Evolutionary conservation across 2,888 invertebrate species (phyloP).

Genomic region (Leptopterna dolabrata): DNA sequence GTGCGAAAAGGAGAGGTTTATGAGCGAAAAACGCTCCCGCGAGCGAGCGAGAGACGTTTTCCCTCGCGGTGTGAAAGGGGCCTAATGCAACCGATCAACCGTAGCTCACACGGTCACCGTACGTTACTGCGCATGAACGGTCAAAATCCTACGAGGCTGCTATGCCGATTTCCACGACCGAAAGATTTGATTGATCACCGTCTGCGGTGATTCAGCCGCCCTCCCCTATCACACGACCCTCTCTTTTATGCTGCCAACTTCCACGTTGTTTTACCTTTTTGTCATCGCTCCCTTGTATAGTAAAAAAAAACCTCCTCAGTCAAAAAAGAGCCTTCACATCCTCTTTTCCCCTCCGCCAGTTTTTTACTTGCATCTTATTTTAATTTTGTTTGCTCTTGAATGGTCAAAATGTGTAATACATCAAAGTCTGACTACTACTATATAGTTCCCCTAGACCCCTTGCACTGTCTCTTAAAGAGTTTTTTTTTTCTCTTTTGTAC

Average conservation of each 20-base stretch:
- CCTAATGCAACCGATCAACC: not conserved
- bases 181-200: slow-evolving; percentile 52
- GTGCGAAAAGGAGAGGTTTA: no score
- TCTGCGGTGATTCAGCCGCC: slow-evolving; percentile 22
- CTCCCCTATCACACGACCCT: slow-evolving; percentile 20
- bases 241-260: not conserved
- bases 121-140: not conserved
- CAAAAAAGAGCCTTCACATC: not conserved
- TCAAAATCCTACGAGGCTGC: not conserved
- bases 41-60: no score
- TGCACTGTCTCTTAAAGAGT: not conserved
- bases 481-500: not conserved
- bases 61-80: no score
- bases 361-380: slow-evolving; percentile 47
- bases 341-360: not conserved
- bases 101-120: not conserved
- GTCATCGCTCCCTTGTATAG: slow-evolving; percentile 29
- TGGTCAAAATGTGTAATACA: slow-evolving; percentile 53
- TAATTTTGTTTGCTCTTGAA: slow-evolving; percentile 51
- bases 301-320: slow-evolving; percentile 9
- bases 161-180: not conserved
- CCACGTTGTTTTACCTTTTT: slow-evolving; percentile 38
- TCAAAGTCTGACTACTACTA: slow-evolving; percentile 6
- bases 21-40: no score
- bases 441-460: not conserved